These are phyloP conservation scores for Beaufortia kweichowensis DNA, from an alignment of 2,113 vertebrate species.

Conservation along the genomic window DNA sequence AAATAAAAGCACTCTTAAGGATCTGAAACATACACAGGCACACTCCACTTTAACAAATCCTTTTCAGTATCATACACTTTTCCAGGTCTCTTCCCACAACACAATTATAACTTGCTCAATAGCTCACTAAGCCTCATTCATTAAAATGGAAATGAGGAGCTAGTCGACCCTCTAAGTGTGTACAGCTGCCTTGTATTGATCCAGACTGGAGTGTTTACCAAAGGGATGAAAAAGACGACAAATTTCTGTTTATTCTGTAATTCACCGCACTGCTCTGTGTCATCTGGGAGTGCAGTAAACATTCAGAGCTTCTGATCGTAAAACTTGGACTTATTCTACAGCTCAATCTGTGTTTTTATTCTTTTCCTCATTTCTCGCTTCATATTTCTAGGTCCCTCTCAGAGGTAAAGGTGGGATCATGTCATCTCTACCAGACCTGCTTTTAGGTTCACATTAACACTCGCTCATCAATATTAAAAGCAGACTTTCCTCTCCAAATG, in stretches of 20 bases:
- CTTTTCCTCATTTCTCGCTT: neutral
- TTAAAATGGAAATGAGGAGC: slow-evolving; percentile 59
- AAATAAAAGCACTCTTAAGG: neutral
- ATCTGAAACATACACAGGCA: neutral
- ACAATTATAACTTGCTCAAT: slow-evolving; percentile 55
- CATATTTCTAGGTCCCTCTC: slow-evolving; percentile 1
- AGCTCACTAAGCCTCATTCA: slow-evolving; percentile 55
- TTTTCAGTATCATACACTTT: slow-evolving; percentile 17
- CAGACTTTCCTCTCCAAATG: slow-evolving; percentile 54
- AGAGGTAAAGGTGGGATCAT: slow-evolving; percentile 38
- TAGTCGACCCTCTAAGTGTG: slow-evolving; percentile 42
- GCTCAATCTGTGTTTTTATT: slow-evolving; percentile 1
- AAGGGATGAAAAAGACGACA: slow-evolving; percentile 53
- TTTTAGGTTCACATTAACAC: slow-evolving; percentile 56
- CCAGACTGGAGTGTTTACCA: slow-evolving; percentile 53
- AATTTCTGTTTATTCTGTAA: slow-evolving; percentile 48
- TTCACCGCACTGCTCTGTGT: slow-evolving; percentile 30
- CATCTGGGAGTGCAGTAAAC: neutral
- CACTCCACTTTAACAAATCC: slow-evolving; percentile 15
- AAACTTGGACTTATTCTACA: slow-evolving; percentile 9
- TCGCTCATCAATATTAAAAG: slow-evolving; percentile 62
- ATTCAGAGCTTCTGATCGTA: slow-evolving; percentile 14
- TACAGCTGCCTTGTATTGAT: slow-evolving; percentile 52
- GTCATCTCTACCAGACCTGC: slow-evolving; percentile 27
- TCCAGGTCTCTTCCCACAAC: slow-evolving; percentile 36